Percentiles rank a stretch among this genome's conserved stretches.
Evolutionary conservation across 2,797 vertebrate species (phyloP).

Genomic region (Carduelis carduelis): DNA sequence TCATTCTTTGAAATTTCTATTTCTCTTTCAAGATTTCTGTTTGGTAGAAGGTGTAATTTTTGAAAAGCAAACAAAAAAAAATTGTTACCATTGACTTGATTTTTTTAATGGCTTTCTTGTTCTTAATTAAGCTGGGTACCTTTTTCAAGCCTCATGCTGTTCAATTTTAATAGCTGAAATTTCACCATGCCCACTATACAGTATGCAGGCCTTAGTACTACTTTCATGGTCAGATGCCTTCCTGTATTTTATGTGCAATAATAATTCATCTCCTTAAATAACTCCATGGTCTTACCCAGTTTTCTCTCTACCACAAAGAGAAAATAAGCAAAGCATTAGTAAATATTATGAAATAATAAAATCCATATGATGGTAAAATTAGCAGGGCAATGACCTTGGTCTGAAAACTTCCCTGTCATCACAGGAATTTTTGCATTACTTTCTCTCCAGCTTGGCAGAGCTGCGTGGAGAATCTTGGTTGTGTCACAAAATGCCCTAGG

Average conservation of each 20-base stretch:
- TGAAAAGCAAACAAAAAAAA: neutral
- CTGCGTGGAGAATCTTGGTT: neutral
- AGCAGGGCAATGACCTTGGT: neutral
- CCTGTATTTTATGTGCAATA: neutral
- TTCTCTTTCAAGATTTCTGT: neutral
- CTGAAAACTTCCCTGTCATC: neutral
- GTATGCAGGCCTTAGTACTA: neutral
- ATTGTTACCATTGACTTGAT: neutral
- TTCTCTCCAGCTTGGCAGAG: neutral
- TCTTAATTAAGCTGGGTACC: neutral
- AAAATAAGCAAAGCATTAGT: constrained; percentile 42
- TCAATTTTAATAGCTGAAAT: neutral
- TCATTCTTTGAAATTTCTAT: neutral
- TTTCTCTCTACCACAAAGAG: neutral
- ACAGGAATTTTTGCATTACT: neutral
- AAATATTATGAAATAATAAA: constrained; percentile 49
- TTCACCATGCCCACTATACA: neutral
- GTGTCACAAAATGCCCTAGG: neutral
- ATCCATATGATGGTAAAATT: neutral
- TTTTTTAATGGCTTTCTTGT: neutral
- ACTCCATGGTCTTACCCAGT: neutral
- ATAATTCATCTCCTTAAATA: constrained; percentile 31
- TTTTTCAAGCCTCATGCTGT: neutral
- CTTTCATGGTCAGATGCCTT: constrained; percentile 7
- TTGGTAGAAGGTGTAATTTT: neutral